Evolutionary conservation across 2,113 vertebrate species (phyloP), one percentile per base, ranked within the genome.

Genomic region (Perca flavescens): DNA sequence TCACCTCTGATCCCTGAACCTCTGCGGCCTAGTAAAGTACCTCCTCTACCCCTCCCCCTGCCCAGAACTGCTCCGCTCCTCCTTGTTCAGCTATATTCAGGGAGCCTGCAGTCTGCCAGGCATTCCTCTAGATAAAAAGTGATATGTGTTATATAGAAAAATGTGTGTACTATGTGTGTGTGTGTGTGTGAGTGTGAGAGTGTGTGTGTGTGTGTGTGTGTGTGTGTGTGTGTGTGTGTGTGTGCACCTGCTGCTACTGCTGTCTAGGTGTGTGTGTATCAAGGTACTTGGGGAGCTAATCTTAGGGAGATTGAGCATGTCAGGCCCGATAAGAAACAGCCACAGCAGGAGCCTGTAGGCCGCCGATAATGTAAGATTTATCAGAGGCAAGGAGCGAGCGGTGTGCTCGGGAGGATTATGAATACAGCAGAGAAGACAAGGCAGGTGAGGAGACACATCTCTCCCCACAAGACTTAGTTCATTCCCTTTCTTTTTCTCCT

Each of bases 361-460:
- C 87, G 76, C 77, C 66, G 94, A 94, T 93, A 94, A 92, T 94
- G 92, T 92, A 86, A 93, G 93, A 94, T 94, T 94, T 94, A 94
- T 94, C 92, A 93, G 91, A 89, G 86, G 79, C 84, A 60, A 70
- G 81, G 81, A 82, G 86, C 68, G 72, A 92, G 90, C 81, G 11
- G 8, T 31, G 11, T 34, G 49, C 84, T 74, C n/a, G 0, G 74
- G 70, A 80, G 86, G 86, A 77, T 88, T 91, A 88, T 89, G 74
- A 89, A 76, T 86, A 88, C 79, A 87, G 78, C 82, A 88, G 85
- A 92, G 84, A 77, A 81, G 79, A 91, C 40, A 5, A 57, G 65
- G 86, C 64, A 78, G 87, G 70, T 87, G 80, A 92, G 86, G 64
- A 65, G 80, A 78, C 84, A 85, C 74, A 82, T 82, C 86, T 80